These are phyloP conservation scores for Notarius quadriscutis DNA, from an alignment of 2,113 vertebrate species.

Conservation along the genomic window DNA sequence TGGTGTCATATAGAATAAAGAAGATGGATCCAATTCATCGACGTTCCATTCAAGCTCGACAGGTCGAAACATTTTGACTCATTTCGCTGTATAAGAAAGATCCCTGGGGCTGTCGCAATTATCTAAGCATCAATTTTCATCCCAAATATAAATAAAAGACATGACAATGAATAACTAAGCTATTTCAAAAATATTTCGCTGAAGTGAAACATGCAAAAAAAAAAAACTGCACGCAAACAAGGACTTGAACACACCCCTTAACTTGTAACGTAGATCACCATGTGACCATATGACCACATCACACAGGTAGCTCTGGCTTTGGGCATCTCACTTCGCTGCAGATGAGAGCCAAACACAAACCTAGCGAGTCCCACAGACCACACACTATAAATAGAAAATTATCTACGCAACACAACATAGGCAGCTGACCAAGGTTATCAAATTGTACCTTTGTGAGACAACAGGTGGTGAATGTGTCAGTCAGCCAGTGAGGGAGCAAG, in stretches of 20 bases:
- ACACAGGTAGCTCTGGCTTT: constrained; percentile 27
- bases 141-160: not conserved
- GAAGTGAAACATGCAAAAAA: not conserved
- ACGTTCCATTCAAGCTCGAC: not conserved
- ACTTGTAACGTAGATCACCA: constrained; percentile 15
- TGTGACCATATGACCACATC: constrained; percentile 22
- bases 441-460: constrained; percentile 50
- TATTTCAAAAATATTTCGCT: not conserved
- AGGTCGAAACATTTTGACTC: not conserved
- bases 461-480: constrained; percentile 55
- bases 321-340: constrained; percentile 30
- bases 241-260: constrained; percentile 7
- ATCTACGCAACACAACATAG: constrained; percentile 53
- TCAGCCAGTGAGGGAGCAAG: constrained; percentile 17
- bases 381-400: constrained; percentile 58
- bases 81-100: not conserved
- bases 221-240: not conserved
- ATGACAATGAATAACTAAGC: not conserved
- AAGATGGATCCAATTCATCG: not conserved
- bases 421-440: constrained; percentile 55
- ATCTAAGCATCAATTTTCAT: not conserved
- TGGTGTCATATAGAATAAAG: not conserved
- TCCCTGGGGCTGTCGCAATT: too few species aligned
- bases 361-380: constrained; percentile 20
- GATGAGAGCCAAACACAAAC: constrained; percentile 17